phyloP scores from a whole-genome alignment of 2,113 vertebrate genomes.

The Lepidothrix coronata region DNA sequence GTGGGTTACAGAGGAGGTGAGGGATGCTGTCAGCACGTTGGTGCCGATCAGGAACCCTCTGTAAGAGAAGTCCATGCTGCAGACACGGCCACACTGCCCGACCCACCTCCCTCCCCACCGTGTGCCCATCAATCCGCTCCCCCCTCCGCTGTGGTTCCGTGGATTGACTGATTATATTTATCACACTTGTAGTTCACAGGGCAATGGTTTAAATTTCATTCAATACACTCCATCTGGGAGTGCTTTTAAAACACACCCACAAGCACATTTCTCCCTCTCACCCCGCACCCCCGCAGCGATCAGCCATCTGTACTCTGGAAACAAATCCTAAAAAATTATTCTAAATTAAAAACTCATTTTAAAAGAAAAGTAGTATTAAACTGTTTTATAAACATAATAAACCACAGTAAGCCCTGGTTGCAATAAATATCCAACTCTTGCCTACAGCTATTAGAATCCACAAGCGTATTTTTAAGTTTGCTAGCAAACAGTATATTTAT shows the following conservation, averaged over 20 bases:
- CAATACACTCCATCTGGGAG: conserved; percentile 74
- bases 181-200: conserved; percentile 59
- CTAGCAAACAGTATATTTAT: conserved; percentile 72
- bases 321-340: conserved; percentile 71
- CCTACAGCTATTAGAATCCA: conserved; percentile 76
- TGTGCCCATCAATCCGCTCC: neutral
- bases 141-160: neutral
- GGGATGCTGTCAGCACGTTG: neutral
- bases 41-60: neutral
- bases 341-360: conserved; percentile 80
- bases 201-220: conserved; percentile 77
- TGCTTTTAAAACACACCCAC: conserved; percentile 62
- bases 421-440: conserved; percentile 75
- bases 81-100: neutral
- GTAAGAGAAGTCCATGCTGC: neutral
- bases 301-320: conserved; percentile 71
- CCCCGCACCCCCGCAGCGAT: conserved; percentile 55
- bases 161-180: conserved; percentile 65
- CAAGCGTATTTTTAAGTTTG: conserved; percentile 73
- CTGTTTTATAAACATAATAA: conserved; percentile 76
- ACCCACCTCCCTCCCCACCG: neutral
- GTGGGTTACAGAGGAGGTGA: neutral
- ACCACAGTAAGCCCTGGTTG: conserved; percentile 71
- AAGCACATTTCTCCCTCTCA: conserved; percentile 66
- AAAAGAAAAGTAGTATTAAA: conserved; percentile 78